These are phyloP conservation scores for Plestiodon gilberti DNA, from an alignment of 2,113 vertebrate genomes.

Conservation along the genomic window DNA sequence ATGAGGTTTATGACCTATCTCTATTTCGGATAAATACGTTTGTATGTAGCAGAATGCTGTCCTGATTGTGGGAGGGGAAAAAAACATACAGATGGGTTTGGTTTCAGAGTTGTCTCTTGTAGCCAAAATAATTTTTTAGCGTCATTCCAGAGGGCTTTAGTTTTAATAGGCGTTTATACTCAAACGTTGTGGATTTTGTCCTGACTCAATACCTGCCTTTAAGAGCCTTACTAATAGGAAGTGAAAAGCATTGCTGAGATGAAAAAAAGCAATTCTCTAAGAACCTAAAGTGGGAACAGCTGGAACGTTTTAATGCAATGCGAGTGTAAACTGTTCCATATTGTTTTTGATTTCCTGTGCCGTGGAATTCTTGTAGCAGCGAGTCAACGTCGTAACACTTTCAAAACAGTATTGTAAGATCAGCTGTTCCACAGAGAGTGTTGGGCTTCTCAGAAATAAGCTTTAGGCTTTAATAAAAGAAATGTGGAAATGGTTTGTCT, in stretches of 20 bases:
- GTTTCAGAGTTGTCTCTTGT: constrained; percentile 64
- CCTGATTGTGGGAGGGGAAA: constrained; percentile 65
- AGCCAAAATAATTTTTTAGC: constrained; percentile 68
- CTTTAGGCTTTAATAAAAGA: constrained; percentile 41
- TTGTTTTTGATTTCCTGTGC: constrained; percentile 73
- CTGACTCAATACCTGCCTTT: constrained; percentile 61
- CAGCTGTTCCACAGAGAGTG: constrained; percentile 5
- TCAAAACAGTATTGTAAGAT: constrained; percentile 45
- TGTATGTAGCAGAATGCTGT: constrained; percentile 66
- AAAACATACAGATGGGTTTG: constrained; percentile 66
- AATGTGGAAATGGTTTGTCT: constrained; percentile 45
- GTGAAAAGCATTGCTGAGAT: constrained; percentile 72
- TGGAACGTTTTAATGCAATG: constrained; percentile 62
- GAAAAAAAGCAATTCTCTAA: constrained; percentile 64
- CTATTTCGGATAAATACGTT: constrained; percentile 64
- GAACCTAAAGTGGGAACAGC: constrained; percentile 67
- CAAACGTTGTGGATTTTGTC: constrained; percentile 67
- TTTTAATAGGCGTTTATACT: constrained; percentile 72
- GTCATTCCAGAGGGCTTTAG: constrained; percentile 66
- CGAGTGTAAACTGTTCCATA: constrained; percentile 72
- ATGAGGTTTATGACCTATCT: constrained; percentile 65
- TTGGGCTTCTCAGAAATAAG: constrained; percentile 38
- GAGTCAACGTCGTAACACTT: constrained; percentile 61
- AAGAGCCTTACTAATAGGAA: constrained; percentile 72
- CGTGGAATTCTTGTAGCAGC: constrained; percentile 61